phyloP scores from a whole-genome alignment of 2,888 invertebrate species.

The Drosophila incognita region DNA sequence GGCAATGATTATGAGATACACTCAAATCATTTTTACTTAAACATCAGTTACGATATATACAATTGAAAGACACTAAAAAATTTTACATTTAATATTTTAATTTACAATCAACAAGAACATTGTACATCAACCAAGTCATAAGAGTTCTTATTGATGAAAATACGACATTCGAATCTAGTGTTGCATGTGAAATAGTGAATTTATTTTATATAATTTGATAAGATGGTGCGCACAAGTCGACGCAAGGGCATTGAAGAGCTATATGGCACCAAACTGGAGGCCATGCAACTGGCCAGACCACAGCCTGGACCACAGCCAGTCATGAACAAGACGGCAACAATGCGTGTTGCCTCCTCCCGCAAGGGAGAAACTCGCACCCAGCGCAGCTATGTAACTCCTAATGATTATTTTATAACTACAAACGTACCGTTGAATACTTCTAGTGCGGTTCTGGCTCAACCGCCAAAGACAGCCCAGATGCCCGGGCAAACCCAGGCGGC shows the following conservation, averaged over 20 bases:
- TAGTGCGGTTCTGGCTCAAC: constrained; percentile 13
- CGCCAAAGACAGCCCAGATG: constrained; percentile 27
- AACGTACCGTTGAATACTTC: constrained; percentile 58
- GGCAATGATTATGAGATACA: constrained; percentile 14
- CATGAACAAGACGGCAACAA: constrained; percentile 55
- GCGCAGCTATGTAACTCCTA: constrained; percentile 66
- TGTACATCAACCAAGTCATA: constrained; percentile 11
- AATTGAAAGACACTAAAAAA: constrained; percentile 51
- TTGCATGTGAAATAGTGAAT: constrained; percentile 22
- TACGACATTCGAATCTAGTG: neutral
- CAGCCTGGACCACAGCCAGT: constrained; percentile 42
- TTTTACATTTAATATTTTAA: constrained; percentile 56
- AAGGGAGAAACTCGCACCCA: constrained; percentile 58
- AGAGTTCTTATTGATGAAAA: too few relatives aligned
- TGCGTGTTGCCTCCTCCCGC: constrained; percentile 55
- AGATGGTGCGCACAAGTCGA: constrained; percentile 79
- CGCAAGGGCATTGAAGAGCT: constrained; percentile 82
- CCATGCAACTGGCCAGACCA: constrained; percentile 50
- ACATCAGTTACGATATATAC: constrained; percentile 49
- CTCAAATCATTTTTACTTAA: constrained; percentile 42
- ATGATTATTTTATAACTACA: constrained; percentile 70
- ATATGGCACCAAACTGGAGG: constrained; percentile 74
- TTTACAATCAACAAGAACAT: constrained; percentile 37
- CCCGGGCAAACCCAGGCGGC: constrained; percentile 18
- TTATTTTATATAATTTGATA: neutral